Base-by-base conservation (phyloP, 1,140 invertebrate genomes). In the Bombus superbus region DNA sequence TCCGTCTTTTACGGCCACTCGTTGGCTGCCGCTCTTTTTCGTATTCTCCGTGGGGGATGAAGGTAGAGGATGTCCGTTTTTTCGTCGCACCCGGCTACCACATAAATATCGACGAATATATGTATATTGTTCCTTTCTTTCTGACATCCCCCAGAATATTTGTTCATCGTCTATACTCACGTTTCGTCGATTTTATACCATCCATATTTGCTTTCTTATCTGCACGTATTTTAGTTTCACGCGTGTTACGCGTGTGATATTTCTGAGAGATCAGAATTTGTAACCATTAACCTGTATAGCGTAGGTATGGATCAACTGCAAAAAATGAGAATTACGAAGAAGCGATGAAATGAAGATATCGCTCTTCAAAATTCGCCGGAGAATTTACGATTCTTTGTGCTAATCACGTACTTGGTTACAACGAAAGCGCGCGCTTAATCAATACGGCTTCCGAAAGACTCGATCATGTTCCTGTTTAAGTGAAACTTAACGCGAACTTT, bases 61-160 rank as follows among this genome's bases (percentile, higher is more conserved):
- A 25, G 47, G 57, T 38, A 73, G 69, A 69, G 78, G 72, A 35
- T n/a, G 47, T 5, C 2, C 66, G 74, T 64, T 86, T 89, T 89
- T 86, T 84, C 74, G 71, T 76, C 38, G 35, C 66, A 69, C 73
- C 13, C 13, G 44, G 66, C 38, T 62, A 76, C 77, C 62, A 62
- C 73, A 86, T 90, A 89, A 89, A 89, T 84, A 89, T 90, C 57
- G 85, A 89, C 87, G 66, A 68, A 81, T 74, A 81, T 86, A 80
- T 83, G 62, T 66, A 8, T 2, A 35, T 9, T 35, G 68, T 53
- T 22, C 73, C 78, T 28, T 25, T 22, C 82, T 11, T 44, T 72
- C 25, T 13, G 13, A 25, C 28, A 32, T 13, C 3, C 32, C 2
- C 28, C n/a, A 57, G 79, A 71, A 86, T 85, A 78, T 88, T 88